Percentiles rank a stretch among this genome's conserved stretches.
These are phyloP conservation scores for Pogonomyrmex californicus DNA, from an alignment of 1,140 invertebrate species.

Conservation along the genomic window DNA sequence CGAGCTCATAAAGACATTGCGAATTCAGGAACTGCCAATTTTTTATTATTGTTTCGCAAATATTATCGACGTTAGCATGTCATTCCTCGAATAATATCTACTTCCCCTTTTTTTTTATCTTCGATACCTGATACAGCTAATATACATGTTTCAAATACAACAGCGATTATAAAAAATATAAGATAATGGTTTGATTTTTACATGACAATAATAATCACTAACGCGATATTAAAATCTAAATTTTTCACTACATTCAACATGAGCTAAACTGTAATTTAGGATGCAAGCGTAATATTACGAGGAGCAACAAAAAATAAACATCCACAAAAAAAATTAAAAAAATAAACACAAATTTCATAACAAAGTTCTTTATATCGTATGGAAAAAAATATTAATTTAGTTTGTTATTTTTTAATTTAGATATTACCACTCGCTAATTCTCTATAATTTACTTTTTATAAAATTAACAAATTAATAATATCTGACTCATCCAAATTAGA, in stretches of 20 bases:
- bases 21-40: slow-evolving; percentile 16
- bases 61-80: background rate
- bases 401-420: slow-evolving; percentile 11
- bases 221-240: slow-evolving; percentile 13
- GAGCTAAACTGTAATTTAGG: background rate
- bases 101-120: slow-evolving; percentile 12
- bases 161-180: slow-evolving; percentile 8
- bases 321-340: background rate
- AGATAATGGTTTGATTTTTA: background rate
- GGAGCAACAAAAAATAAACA: background rate
- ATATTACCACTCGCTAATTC: background rate
- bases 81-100: slow-evolving; percentile 13
- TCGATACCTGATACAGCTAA: background rate
- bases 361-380: background rate
- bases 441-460: background rate
- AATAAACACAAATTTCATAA: background rate
- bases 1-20: slow-evolving; percentile 16
- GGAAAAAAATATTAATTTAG: background rate
- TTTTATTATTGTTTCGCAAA: slow-evolving; percentile 29
- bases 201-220: slow-evolving; percentile 3
- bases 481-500: background rate
- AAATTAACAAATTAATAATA: slow-evolving; percentile 19
- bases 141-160: slow-evolving; percentile 9
- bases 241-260: background rate
- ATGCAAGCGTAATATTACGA: background rate